These are phyloP conservation scores for Antheraea yamamai DNA, from an alignment of 2,888 invertebrate species.

Conservation along the genomic window DNA sequence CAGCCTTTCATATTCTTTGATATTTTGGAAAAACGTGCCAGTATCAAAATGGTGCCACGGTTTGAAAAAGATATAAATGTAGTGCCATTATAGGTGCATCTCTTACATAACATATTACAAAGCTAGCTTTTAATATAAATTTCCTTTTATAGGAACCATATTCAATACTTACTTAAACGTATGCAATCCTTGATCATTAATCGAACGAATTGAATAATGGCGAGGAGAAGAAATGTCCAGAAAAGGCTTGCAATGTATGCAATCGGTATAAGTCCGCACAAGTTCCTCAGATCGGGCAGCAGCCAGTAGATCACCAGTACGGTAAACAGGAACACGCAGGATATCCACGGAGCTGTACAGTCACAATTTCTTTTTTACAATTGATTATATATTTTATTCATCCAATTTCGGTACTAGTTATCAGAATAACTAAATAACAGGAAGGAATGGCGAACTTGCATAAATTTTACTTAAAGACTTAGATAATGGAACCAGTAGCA, in stretches of 20 bases:
- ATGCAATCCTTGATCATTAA: slow-evolving; percentile 34
- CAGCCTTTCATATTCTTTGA: too few species aligned
- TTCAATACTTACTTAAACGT: slow-evolving; percentile 46
- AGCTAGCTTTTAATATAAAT: too few species aligned
- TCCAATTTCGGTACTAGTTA: neutral
- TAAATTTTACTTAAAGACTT: too few species aligned
- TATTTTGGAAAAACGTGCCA: too few species aligned
- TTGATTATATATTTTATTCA: neutral
- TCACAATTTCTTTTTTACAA: neutral
- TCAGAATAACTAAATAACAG: neutral
- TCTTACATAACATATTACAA: too few species aligned
- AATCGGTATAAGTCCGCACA: slow-evolving; percentile 57
- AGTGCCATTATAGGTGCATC: too few species aligned
- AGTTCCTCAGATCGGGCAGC: slow-evolving; percentile 54
- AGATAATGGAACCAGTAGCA: too few species aligned
- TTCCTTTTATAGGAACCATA: too few species aligned
- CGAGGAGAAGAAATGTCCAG: slow-evolving; percentile 49
- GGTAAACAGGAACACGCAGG: slow-evolving; percentile 50
- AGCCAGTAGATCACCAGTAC: slow-evolving; percentile 53
- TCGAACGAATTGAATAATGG: slow-evolving; percentile 39
- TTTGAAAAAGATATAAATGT: too few species aligned
- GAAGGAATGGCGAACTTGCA: too few species aligned
- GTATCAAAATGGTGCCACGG: too few species aligned
- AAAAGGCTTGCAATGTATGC: slow-evolving; percentile 55
- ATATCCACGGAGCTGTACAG: slow-evolving; percentile 46